Conservation (phyloP, 2,888 invertebrate genomes). For the Mallateleia sp. region DNA sequence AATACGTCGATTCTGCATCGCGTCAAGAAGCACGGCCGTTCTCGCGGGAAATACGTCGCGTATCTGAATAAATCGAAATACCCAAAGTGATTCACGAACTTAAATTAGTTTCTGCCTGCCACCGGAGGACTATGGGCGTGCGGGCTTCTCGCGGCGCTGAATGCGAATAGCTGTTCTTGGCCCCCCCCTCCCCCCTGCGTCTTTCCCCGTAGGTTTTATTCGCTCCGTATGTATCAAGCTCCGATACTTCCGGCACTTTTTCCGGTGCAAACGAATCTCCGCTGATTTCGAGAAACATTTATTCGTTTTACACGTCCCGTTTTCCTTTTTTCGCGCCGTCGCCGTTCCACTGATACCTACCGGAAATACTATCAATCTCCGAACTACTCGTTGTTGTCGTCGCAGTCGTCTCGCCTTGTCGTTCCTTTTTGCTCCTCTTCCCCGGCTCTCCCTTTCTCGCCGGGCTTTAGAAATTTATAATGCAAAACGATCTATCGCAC, state of each 20-base stretch:
- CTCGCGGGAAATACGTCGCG: slow-evolving; percentile 88
- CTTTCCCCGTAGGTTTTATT: slow-evolving; percentile 16
- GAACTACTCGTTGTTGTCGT: slow-evolving; percentile 44
- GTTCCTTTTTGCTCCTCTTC: slow-evolving; percentile 9
- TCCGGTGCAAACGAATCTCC: slow-evolving; percentile 82
- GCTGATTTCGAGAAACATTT: slow-evolving; percentile 81
- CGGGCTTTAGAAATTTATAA: slow-evolving; percentile 75
- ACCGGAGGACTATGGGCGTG: slow-evolving; percentile 71
- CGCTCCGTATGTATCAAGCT: slow-evolving; percentile 53
- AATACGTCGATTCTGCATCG: slow-evolving; percentile 57
- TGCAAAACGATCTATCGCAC: slow-evolving; percentile 73
- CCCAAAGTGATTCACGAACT: slow-evolving; percentile 89
- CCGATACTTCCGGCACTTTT: slow-evolving; percentile 67
- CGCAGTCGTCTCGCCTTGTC: slow-evolving; percentile 1
- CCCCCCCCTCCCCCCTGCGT: slow-evolving; percentile 7
- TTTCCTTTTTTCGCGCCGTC: slow-evolving; percentile 25
- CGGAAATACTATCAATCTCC: slow-evolving; percentile 76
- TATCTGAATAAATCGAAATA: slow-evolving; percentile 89
- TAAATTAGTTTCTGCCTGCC: slow-evolving; percentile 88
- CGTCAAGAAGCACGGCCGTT: slow-evolving; percentile 68
- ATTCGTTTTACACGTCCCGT: slow-evolving; percentile 80
- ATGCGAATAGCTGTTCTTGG: slow-evolving; percentile 61
- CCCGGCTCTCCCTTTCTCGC: slow-evolving; percentile 25
- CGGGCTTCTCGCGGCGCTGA: slow-evolving; percentile 39
- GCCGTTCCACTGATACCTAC: slow-evolving; percentile 36